Base-by-base conservation (phyloP, 1,140 invertebrate genomes). In the Reticulitermes speratus region DNA sequence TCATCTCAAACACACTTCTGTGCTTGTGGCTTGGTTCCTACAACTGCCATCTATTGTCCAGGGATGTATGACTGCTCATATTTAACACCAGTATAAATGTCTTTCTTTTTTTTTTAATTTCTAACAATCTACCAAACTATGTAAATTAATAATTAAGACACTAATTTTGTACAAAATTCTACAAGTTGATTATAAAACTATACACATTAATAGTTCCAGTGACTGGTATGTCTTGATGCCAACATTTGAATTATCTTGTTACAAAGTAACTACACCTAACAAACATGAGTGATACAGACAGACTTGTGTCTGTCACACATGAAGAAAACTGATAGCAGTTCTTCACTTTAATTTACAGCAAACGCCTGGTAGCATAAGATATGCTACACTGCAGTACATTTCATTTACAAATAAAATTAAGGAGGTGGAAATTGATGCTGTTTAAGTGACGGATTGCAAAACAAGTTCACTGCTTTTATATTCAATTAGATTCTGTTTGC, bases 181-280 rank as follows among this genome's bases (percentile, higher is more conserved):
- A 84, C 83, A 84, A 84, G 83, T 84, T 84, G 52, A 84, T 84
- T 52, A 84, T 84, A 84, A 84, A 84, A 84, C 83, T 84, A 84
- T 84, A 84, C 83, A 84, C 83, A 84, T 84, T 52, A 52, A 52
- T 84, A 75, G 8, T 75, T 75, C 65, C 83, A 30, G 83, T 84
- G 23, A 52, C n/a, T 84, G 83, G 83, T 21, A 84, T 52, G 30
- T 30, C 30, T 52, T 84, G 83, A 30, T 52, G 25, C 83, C 65
- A 75, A 75, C 25, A 75, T 75, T 75, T 75, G 25, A 75, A 75
- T 65, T 65, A 19, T 25, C 52, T 38, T 45, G 45, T 84, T 84
- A 84, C 83, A 59, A 55, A 84, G 44, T 52, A 30, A 84, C 44
- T 84, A 84, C 83, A 84, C 11, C 83, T 84, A 84, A 84, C 83